phyloP scores from a whole-genome alignment of 2,888 invertebrate genomes.

The Cryptocephalus moraei region DNA sequence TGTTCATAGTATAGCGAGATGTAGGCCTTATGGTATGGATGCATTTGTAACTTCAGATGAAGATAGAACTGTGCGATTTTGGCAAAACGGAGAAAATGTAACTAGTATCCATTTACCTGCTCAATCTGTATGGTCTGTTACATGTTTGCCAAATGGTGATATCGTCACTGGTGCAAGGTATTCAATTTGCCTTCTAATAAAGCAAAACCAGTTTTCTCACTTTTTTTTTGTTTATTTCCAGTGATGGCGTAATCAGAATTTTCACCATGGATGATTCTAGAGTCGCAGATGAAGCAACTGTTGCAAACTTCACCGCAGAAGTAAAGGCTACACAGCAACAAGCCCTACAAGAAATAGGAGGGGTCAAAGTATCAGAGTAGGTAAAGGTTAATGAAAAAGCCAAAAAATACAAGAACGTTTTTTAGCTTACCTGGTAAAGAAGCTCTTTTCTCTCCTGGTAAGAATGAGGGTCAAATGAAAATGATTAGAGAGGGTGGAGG shows the following conservation, averaged over 20 bases:
- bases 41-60: slow-evolving; percentile 80
- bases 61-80: slow-evolving; percentile 75
- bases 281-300: slow-evolving; percentile 52
- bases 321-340: slow-evolving; percentile 54
- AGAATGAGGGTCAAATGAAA: slow-evolving; percentile 72
- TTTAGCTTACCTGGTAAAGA: slow-evolving; percentile 71
- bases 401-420: background rate
- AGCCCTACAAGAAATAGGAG: slow-evolving; percentile 66
- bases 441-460: slow-evolving; percentile 65
- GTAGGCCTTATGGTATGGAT: slow-evolving; percentile 43
- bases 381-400: slow-evolving; percentile 21
- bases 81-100: slow-evolving; percentile 54
- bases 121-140: slow-evolving; percentile 83
- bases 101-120: slow-evolving; percentile 69
- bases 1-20: slow-evolving; percentile 44
- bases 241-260: slow-evolving; percentile 80
- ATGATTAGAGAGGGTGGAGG: slow-evolving; percentile 66
- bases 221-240: slow-evolving; percentile 33
- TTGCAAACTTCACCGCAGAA: slow-evolving; percentile 61
- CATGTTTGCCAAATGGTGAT: slow-evolving; percentile 75
- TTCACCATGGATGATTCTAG: slow-evolving; percentile 66
- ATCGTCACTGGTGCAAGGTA: slow-evolving; percentile 66
- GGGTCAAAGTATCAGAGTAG: slow-evolving; percentile 75
- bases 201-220: background rate
- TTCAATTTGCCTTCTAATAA: background rate